Percentiles rank a stretch among this genome's conserved stretches.
These are phyloP conservation scores for Onychostoma macrolepis DNA, from an alignment of 2,113 vertebrate species.

Conservation along the genomic window DNA sequence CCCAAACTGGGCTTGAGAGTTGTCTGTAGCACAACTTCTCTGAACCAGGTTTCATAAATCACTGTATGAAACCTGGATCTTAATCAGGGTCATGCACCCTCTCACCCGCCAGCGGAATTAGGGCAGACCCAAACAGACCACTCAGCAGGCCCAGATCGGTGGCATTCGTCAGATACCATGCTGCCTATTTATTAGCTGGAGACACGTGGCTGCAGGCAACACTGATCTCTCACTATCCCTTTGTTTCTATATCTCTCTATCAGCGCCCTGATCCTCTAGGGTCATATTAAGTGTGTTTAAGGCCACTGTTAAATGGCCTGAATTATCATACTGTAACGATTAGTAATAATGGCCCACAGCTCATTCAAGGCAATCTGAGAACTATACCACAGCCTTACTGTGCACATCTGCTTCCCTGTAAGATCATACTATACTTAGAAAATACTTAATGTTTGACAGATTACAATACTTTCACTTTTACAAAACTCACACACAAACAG, in stretches of 20 bases:
- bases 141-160: background rate
- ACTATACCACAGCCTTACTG: background rate
- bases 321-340: slow-evolving; percentile 52
- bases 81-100: slow-evolving; percentile 11
- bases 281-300: slow-evolving; percentile 55
- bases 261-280: slow-evolving; percentile 38
- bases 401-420: background rate
- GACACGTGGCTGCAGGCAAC: slow-evolving; percentile 37
- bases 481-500: background rate
- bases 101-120: slow-evolving; percentile 25
- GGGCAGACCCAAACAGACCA: slow-evolving; percentile 31
- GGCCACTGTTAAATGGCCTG: slow-evolving; percentile 47
- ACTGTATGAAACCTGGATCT: background rate
- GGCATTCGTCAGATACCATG: slow-evolving; percentile 42
- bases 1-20: slow-evolving; percentile 10
- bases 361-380: slow-evolving; percentile 42
- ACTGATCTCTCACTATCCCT: slow-evolving; percentile 30
- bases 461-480: background rate
- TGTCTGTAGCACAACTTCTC: slow-evolving; percentile 25
- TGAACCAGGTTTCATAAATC: slow-evolving; percentile 35
- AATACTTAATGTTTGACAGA: background rate
- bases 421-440: background rate
- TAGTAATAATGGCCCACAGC: slow-evolving; percentile 49
- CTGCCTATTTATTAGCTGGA: slow-evolving; percentile 49
- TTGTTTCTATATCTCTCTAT: slow-evolving; percentile 32